phyloP scores from a whole-genome alignment of 2,113 vertebrate species.

The cattle (Bos taurus) region DNA sequence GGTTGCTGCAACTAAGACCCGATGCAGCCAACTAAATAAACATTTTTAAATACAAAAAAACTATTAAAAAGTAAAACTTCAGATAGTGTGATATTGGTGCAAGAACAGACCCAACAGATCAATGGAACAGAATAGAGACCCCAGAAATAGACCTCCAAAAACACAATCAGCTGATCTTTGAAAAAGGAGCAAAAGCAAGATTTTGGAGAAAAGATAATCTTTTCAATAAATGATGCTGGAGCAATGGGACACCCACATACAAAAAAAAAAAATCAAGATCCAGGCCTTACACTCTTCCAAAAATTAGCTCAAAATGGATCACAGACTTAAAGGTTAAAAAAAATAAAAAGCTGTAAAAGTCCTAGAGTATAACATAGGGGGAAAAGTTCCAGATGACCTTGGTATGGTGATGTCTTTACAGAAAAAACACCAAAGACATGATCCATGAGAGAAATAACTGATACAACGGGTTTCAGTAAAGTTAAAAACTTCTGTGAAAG shows the following conservation, averaged over 20 bases:
- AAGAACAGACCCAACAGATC: not conserved
- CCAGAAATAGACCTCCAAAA: not conserved
- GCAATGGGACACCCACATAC: not conserved
- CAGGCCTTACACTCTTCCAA: not conserved
- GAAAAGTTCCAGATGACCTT: not conserved
- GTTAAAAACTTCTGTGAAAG: not conserved
- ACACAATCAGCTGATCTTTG: not conserved
- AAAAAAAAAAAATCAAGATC: not conserved
- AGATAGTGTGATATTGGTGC: not conserved
- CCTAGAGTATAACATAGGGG: not conserved
- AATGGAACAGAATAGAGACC: not conserved
- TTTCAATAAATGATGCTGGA: not conserved
- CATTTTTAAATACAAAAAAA: not conserved
- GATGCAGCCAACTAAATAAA: not conserved
- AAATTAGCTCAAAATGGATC: not conserved
- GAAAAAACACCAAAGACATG: not conserved
- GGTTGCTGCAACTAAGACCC: not conserved
- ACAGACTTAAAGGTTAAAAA: not conserved
- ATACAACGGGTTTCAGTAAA: rapidly evolving
- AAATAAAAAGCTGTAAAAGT: not conserved
- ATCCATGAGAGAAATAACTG: not conserved
- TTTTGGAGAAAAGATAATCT: not conserved
- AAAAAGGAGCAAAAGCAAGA: not conserved
- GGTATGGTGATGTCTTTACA: not conserved
- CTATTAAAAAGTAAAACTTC: not conserved